Conservation (phyloP, 1,140 invertebrate genomes). For the Galleria mellonella region DNA sequence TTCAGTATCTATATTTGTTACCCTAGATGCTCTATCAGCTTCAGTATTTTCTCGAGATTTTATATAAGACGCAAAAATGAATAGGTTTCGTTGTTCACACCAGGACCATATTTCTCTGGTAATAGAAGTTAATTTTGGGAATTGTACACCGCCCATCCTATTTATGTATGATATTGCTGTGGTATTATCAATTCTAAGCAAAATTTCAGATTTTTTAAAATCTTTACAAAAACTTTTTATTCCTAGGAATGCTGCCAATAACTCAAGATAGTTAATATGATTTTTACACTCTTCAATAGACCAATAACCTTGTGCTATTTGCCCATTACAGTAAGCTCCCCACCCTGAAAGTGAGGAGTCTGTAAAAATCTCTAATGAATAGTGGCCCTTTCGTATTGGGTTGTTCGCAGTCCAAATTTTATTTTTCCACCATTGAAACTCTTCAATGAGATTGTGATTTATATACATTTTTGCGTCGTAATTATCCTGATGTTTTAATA, state of each 20-base stretch:
- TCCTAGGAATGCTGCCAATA: not conserved
- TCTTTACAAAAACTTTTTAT: not conserved
- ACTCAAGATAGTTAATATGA: not conserved
- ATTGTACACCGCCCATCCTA: conserved; percentile 6
- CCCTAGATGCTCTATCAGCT: conserved; percentile 4
- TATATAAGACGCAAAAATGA: conserved; percentile 4
- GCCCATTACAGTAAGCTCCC: not conserved
- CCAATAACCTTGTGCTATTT: not conserved
- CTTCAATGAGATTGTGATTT: not conserved
- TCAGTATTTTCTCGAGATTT: conserved; percentile 4
- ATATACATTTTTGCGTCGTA: not conserved
- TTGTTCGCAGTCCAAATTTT: not conserved
- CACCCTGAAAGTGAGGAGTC: not conserved
- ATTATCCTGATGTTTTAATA: not conserved
- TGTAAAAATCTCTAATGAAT: not conserved
- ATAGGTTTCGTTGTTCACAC: conserved; percentile 3
- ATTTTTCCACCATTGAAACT: conserved; percentile 4
- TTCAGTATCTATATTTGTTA: conserved; percentile 2
- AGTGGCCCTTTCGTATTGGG: not conserved
- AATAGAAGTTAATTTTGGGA: not conserved
- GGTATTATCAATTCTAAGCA: conserved; percentile 1
- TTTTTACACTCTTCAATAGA: not conserved
- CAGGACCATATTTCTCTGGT: conserved; percentile 5
- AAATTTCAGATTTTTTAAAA: not conserved
- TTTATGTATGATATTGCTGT: conserved; percentile 6